A percentile compares a stretch with the other conserved stretches of the same genome.
Evolutionary conservation across 1,140 invertebrate species (phyloP).

Genomic region (Berghia stephanieae): DNA sequence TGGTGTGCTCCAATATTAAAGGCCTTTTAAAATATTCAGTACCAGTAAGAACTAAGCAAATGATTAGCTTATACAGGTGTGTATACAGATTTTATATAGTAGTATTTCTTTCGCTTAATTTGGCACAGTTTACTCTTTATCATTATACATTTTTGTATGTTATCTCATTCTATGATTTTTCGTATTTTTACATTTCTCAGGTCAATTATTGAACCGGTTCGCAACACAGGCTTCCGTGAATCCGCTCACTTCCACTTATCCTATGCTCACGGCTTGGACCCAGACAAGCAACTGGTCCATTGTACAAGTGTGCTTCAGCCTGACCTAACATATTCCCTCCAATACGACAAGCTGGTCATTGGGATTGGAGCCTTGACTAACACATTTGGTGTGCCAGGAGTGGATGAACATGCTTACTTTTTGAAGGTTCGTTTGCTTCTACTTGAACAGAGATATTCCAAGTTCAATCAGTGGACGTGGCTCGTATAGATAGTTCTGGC

Average conservation of each 20-base stretch:
- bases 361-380: conserved; percentile 66
- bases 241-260: conserved; percentile 64
- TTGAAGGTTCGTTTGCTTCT: conserved; percentile 68
- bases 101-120: too few species aligned
- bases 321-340: conserved; percentile 48
- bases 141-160: neutral
- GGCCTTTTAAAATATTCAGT: too few species aligned
- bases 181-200: conserved; percentile 41
- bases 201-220: conserved; percentile 68
- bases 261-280: conserved; percentile 56
- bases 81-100: too few species aligned
- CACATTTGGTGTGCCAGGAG: conserved; percentile 67
- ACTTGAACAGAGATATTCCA: too few species aligned
- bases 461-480: too few species aligned
- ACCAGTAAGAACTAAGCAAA: too few species aligned
- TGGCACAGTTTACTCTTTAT: too few species aligned
- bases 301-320: conserved; percentile 54
- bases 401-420: conserved; percentile 65
- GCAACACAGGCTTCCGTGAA: conserved; percentile 64
- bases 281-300: conserved; percentile 46
- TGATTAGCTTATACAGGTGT: too few species aligned
- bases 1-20: too few species aligned
- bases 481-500: too few species aligned
- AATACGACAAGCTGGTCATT: conserved; percentile 66
- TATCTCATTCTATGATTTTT: neutral